phyloP scores from a whole-genome alignment of 2,797 vertebrate species.

The Telmatherina bonti region DNA sequence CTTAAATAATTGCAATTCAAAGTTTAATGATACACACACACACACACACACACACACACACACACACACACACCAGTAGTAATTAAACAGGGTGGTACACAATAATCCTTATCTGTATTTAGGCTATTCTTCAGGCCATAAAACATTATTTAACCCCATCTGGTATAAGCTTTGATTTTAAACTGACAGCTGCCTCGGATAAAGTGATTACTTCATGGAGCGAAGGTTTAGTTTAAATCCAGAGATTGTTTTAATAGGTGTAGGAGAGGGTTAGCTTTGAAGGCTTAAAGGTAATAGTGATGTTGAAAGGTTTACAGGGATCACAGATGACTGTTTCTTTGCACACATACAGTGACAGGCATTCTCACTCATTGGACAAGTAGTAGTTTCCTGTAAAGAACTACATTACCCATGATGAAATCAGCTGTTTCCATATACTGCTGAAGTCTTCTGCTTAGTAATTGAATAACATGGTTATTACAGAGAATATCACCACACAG shows the following conservation, averaged over 20 bases:
- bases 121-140: conserved; percentile 12
- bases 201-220: conserved; percentile 68
- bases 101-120: not conserved
- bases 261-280: conserved; percentile 68
- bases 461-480: conserved; percentile 67
- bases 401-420: conserved; percentile 67
- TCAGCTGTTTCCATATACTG: conserved; percentile 73
- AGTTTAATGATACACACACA: not conserved
- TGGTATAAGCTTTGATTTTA: conserved; percentile 43
- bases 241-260: conserved; percentile 78
- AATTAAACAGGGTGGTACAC: conserved; percentile 2
- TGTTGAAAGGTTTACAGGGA: conserved; percentile 68
- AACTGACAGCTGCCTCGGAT: conserved; percentile 59
- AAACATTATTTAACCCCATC: conserved; percentile 34
- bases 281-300: conserved; percentile 69
- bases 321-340: conserved; percentile 51
- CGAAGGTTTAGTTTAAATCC: conserved; percentile 63
- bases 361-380: conserved; percentile 59
- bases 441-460: conserved; percentile 53
- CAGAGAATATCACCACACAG: conserved; percentile 46
- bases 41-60: no score
- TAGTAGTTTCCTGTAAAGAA: conserved; percentile 66
- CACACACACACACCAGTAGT: not conserved
- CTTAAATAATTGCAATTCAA: not conserved
- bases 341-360: conserved; percentile 57